Conservation (phyloP, 2,113 vertebrate species). For the Eretmochelys imbricata region DNA sequence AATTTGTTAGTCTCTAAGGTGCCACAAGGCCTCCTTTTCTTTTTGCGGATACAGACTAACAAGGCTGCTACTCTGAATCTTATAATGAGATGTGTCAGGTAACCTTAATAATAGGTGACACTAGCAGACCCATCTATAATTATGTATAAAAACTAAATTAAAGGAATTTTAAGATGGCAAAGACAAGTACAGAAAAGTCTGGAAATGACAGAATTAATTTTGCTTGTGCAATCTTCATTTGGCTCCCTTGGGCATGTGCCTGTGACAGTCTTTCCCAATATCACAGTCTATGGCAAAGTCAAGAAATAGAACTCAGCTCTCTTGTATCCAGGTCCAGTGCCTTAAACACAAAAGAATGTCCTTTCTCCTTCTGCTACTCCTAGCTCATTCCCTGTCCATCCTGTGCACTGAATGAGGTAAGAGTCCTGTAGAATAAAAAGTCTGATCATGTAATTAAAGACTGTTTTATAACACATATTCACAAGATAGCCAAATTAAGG, state of each 20-base stretch:
- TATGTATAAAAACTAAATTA: background rate
- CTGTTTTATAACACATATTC: background rate
- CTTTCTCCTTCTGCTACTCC: background rate
- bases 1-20: too few relatives aligned
- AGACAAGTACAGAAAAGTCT: accelerated
- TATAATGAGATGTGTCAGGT: background rate
- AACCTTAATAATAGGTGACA: background rate
- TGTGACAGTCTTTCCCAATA: background rate
- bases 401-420: accelerated
- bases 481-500: background rate
- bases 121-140: background rate
- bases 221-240: background rate
- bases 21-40: too few relatives aligned
- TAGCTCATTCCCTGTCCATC: accelerated
- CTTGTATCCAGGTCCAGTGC: too few relatives aligned
- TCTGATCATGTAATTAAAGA: accelerated
- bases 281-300: background rate
- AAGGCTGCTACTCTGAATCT: background rate
- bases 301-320: background rate
- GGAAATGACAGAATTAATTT: background rate
- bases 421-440: background rate
- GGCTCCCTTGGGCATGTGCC: background rate
- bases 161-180: background rate
- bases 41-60: too few relatives aligned
- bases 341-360: background rate